Evolutionary conservation across 2,113 vertebrate species (phyloP).

Genomic region (Heliornis fulica): DNA sequence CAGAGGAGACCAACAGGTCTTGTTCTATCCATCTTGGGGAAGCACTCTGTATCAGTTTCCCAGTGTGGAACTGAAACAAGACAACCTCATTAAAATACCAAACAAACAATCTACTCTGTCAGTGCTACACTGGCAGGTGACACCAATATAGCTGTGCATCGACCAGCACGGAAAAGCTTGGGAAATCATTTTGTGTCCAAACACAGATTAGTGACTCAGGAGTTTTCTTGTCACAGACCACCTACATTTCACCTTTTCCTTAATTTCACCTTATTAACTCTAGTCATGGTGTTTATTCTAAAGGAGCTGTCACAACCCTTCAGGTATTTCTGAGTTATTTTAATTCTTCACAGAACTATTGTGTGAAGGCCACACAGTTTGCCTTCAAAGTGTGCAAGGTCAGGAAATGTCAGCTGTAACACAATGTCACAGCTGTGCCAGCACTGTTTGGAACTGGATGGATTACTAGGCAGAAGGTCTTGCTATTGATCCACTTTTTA

Average conservation of each 20-base stretch:
- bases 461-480: not conserved
- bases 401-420: not conserved
- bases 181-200: not conserved
- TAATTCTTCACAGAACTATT: not conserved
- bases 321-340: not conserved
- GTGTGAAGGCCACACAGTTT: not conserved
- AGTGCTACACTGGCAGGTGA: too few species aligned
- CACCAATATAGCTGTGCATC: not conserved
- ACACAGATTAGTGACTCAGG: not conserved
- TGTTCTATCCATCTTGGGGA: not conserved
- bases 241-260: not conserved
- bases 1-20: not conserved
- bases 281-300: not conserved
- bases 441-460: not conserved
- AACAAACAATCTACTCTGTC: not conserved
- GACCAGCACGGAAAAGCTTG: not conserved
- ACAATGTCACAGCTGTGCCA: not conserved
- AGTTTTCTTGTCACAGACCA: not conserved
- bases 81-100: not conserved
- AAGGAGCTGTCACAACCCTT: not conserved
- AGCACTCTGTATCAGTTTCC: not conserved
- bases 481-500: slow-evolving; percentile 3
- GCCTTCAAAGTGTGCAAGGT: not conserved
- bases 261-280: not conserved
- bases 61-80: not conserved